A percentile compares a stretch with the other conserved stretches of the same genome.
These are phyloP conservation scores for Sarcophilus harrisii DNA, from an alignment of 2,797 vertebrate genomes.

Conservation along the genomic window DNA sequence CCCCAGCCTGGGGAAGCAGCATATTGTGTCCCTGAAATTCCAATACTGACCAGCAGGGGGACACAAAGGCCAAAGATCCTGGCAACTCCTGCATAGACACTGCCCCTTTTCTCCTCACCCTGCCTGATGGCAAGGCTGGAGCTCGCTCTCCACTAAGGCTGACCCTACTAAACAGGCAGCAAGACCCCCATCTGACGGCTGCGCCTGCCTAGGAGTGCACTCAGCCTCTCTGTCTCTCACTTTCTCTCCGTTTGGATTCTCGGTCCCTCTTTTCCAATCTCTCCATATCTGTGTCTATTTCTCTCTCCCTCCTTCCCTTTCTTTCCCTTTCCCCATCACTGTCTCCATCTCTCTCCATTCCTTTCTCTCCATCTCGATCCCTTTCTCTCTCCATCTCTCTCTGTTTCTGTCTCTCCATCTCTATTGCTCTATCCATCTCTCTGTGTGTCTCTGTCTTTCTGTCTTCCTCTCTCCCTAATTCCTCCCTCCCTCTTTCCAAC, in stretches of 20 bases:
- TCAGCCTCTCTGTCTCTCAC: neutral
- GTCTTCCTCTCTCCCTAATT: neutral
- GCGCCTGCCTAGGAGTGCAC: neutral
- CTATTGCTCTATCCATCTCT: neutral
- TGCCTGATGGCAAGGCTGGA: neutral
- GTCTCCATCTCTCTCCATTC: neutral
- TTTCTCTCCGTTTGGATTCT: neutral
- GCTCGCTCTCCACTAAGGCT: neutral
- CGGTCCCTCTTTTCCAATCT: neutral
- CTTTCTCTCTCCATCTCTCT: neutral
- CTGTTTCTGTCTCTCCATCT: neutral
- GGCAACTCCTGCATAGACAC: neutral
- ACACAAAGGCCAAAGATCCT: slow-evolving; percentile 77
- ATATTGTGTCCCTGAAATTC: slow-evolving; percentile 67
- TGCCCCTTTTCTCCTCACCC: neutral
- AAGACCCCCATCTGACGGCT: slow-evolving; percentile 18
- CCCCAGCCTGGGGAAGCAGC: neutral
- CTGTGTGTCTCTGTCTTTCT: neutral
- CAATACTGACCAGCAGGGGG: slow-evolving; percentile 76
- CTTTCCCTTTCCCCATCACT: neutral
- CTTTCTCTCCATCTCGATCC: neutral
- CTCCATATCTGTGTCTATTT: neutral
- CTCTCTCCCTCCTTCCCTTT: neutral
- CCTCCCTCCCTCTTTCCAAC: neutral
- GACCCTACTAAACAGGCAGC: neutral